phyloP scores from a whole-genome alignment of 2,113 vertebrate species.

The Pelecanus crispus region DNA sequence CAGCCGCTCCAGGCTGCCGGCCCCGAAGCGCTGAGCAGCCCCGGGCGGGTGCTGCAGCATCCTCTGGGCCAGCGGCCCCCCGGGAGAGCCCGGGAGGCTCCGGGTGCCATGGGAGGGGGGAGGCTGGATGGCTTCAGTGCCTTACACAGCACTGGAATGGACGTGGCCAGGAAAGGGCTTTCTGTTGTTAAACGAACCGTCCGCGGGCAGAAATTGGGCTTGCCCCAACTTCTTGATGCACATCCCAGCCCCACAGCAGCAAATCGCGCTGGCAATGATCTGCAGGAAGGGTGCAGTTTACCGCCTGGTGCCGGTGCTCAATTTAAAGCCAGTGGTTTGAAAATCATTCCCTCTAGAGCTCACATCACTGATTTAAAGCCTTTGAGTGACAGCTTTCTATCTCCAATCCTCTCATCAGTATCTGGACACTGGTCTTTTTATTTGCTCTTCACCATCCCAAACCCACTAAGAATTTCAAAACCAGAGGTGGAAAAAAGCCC shows the following conservation, averaged over 20 bases:
- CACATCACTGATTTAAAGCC: neutral
- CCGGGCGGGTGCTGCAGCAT: neutral
- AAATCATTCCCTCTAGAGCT: neutral
- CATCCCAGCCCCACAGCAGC: neutral
- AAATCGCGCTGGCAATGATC: rapidly evolving
- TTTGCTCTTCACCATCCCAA: neutral
- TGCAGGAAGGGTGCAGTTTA: rapidly evolving
- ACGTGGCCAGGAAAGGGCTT: neutral
- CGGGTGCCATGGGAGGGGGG: rapidly evolving
- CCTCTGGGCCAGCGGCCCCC: rapidly evolving
- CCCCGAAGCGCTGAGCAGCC: rapidly evolving
- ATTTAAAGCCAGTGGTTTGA: rapidly evolving
- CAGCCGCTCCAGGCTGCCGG: neutral
- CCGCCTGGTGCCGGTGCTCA: rapidly evolving
- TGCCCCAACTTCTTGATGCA: rapidly evolving
- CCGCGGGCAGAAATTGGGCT: neutral
- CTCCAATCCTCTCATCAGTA: neutral
- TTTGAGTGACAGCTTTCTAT: neutral
- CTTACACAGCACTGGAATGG: rapidly evolving
- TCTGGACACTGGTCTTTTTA: neutral
- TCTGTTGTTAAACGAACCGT: neutral
- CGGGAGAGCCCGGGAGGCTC: rapidly evolving
- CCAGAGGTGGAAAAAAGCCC: neutral
- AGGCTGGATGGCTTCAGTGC: rapidly evolving
- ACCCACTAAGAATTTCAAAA: neutral